A percentile compares a stretch with the other conserved stretches of the same genome.
Conservation (phyloP, 2,113 vertebrate species). For the Pantherophis guttatus region DNA sequence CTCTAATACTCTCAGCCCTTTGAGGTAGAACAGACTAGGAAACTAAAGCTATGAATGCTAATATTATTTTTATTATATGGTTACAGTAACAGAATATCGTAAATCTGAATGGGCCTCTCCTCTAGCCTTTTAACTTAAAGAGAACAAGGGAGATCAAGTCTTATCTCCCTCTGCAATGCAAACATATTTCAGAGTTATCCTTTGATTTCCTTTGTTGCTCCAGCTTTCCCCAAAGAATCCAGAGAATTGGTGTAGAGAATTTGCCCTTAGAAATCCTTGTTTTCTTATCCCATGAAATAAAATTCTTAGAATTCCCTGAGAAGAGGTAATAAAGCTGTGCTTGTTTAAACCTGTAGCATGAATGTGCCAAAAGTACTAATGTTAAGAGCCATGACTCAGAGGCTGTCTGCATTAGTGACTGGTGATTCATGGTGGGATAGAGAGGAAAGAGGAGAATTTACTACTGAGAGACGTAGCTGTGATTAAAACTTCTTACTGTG, state of each 20-base stretch:
- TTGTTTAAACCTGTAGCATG: not conserved
- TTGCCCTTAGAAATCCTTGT: not conserved
- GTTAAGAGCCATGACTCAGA: not conserved
- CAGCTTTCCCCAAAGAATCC: not conserved
- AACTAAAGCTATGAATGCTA: not conserved
- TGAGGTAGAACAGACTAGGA: not conserved
- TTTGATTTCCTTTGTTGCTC: not conserved
- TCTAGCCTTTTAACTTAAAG: no score
- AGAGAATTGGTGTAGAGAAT: not conserved
- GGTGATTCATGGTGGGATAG: not conserved
- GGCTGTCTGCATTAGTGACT: not conserved
- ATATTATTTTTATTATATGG: not conserved
- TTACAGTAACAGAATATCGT: not conserved
- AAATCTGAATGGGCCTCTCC: no score
- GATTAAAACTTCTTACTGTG: not conserved
- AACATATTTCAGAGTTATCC: not conserved
- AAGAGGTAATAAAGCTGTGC: not conserved
- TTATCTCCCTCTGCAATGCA: not conserved
- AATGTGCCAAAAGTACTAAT: not conserved
- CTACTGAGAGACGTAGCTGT: not conserved
- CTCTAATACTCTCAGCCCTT: not conserved
- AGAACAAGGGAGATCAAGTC: not conserved
- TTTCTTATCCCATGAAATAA: not conserved
- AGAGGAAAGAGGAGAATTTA: not conserved
- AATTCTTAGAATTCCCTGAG: not conserved